Percentiles rank a stretch among this genome's conserved stretches.
These are phyloP conservation scores for Agrilus cyanescens DNA, from an alignment of 2,888 invertebrate species.

Conservation along the genomic window DNA sequence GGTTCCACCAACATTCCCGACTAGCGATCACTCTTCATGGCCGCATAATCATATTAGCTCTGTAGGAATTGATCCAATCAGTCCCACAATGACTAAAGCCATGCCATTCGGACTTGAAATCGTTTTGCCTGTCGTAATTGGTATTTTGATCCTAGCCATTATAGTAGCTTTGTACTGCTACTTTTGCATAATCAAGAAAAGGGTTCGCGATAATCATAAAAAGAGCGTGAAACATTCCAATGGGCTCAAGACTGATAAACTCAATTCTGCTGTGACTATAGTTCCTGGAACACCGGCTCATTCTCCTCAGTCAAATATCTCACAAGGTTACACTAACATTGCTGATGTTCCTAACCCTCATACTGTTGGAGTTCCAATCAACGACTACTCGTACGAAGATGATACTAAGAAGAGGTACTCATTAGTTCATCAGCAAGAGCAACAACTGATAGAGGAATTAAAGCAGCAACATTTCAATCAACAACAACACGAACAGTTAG, in stretches of 20 bases:
- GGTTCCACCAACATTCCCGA: constrained; percentile 30
- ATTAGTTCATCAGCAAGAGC: constrained; percentile 36
- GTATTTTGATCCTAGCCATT: constrained; percentile 35
- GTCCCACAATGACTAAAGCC: constrained; percentile 32
- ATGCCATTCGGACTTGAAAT: constrained; percentile 36
- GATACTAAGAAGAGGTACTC: constrained; percentile 39
- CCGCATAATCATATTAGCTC: constrained; percentile 26
- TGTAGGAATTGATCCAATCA: constrained; percentile 26
- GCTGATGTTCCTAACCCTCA: constrained; percentile 33
- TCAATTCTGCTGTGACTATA: constrained; percentile 35
- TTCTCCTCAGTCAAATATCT: constrained; percentile 19
- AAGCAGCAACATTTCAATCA: constrained; percentile 33
- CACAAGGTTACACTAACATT: constrained; percentile 23
- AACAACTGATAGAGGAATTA: constrained; percentile 35
- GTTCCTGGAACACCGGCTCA: constrained; percentile 33
- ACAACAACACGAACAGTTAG: constrained; percentile 23
- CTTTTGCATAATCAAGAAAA: constrained; percentile 37
- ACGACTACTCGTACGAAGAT: constrained; percentile 35
- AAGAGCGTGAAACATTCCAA: constrained; percentile 23
- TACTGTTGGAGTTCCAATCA: constrained; percentile 36
- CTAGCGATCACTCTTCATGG: constrained; percentile 31
- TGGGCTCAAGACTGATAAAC: constrained; percentile 29
- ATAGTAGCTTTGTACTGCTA: constrained; percentile 38
- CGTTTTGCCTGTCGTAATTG: constrained; percentile 38
- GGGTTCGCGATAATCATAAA: constrained; percentile 22